Evolutionary conservation across 2,888 invertebrate species (phyloP).

Genomic region (Panorpa germanica): DNA sequence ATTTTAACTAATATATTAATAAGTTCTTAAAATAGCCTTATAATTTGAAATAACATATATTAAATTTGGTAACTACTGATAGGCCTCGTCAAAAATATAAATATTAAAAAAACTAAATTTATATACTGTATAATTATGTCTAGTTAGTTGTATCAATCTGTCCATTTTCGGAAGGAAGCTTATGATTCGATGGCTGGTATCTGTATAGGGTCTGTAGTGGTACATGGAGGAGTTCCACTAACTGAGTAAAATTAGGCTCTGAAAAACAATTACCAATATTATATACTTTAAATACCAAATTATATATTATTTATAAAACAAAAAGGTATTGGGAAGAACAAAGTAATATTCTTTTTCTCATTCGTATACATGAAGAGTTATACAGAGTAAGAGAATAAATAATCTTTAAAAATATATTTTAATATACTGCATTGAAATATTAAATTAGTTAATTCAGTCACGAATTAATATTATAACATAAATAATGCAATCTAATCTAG

Average conservation of each 20-base stretch:
- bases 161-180: constrained; percentile 22
- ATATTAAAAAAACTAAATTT: background rate
- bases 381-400: too few species aligned
- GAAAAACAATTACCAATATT: constrained; percentile 22
- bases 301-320: background rate
- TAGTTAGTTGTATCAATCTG: constrained; percentile 9
- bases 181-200: constrained; percentile 28
- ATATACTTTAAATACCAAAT: background rate
- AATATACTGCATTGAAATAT: too few species aligned
- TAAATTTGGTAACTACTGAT: too few species aligned
- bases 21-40: too few species aligned
- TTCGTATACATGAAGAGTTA: too few species aligned
- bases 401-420: too few species aligned
- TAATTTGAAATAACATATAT: too few species aligned
- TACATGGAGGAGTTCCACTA: constrained; percentile 74
- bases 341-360: too few species aligned
- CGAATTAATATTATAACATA: too few species aligned
- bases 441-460: too few species aligned
- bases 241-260: constrained; percentile 69
- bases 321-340: background rate
- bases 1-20: too few species aligned
- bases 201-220: constrained; percentile 70
- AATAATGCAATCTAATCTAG: background rate
- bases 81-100: too few species aligned
- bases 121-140: background rate